phyloP scores from a whole-genome alignment of 1,140 invertebrate genomes.

The Triops longicaudatus region DNA sequence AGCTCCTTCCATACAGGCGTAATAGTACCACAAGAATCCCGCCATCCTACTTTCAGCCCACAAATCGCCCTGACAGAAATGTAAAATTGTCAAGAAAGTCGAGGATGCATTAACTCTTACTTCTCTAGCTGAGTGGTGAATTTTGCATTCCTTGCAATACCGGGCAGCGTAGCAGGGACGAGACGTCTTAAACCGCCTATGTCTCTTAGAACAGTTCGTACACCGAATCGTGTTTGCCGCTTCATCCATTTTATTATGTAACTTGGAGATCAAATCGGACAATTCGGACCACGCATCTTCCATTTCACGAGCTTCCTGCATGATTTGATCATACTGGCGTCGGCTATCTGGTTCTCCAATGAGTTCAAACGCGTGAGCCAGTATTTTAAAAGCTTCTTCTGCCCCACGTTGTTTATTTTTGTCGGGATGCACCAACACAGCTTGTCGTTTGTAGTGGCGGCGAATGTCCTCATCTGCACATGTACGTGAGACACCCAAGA shows the following conservation, averaged over 20 bases:
- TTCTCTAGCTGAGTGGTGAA: conserved; percentile 27
- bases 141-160: conserved; percentile 54
- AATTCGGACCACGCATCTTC: conserved; percentile 73
- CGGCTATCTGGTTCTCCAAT: conserved; percentile 69
- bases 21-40: conserved; percentile 85
- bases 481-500: conserved; percentile 71
- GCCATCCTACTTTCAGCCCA: conserved; percentile 84
- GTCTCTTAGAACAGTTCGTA: conserved; percentile 81
- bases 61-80: conserved; percentile 67
- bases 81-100: neutral
- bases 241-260: conserved; percentile 88
- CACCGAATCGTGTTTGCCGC: conserved; percentile 80
- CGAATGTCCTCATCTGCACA: conserved; percentile 89
- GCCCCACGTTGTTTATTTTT: conserved; percentile 90
- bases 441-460: conserved; percentile 85
- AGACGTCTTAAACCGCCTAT: conserved; percentile 71
- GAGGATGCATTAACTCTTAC: neutral
- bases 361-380: conserved; percentile 87
- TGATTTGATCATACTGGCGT: conserved; percentile 32
- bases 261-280: conserved; percentile 67
- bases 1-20: conserved; percentile 90
- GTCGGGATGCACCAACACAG: conserved; percentile 87
- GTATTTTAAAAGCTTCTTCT: conserved; percentile 91
- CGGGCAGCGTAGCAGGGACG: conserved; percentile 80
- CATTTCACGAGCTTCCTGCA: conserved; percentile 46